Evolutionary conservation across 2,888 invertebrate genomes (phyloP).

Genomic region (Cerceris rybyensis): DNA sequence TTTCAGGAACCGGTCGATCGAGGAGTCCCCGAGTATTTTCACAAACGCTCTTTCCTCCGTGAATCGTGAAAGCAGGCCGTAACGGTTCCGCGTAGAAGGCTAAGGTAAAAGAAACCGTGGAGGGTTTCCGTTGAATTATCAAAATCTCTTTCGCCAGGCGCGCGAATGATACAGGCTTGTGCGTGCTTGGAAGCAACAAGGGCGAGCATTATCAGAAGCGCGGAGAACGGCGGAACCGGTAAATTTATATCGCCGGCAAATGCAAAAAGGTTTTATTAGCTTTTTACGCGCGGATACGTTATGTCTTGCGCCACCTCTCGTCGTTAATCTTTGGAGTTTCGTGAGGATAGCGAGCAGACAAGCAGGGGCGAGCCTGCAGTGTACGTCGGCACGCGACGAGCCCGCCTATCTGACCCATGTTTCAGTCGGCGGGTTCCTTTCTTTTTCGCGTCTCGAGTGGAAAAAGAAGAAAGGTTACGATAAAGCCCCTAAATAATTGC

Average conservation of each 20-base stretch:
- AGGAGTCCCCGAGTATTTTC: too few relatives aligned
- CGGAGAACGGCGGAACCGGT: conserved; percentile 64
- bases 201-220: conserved; percentile 63
- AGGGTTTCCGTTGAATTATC: conserved; percentile 45
- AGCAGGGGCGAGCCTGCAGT: conserved; percentile 70
- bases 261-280: conserved; percentile 78
- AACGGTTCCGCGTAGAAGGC: neutral
- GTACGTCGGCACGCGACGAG: conserved; percentile 78
- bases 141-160: conserved; percentile 35
- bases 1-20: too few relatives aligned
- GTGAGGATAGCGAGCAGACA: conserved; percentile 77
- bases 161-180: conserved; percentile 42
- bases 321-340: conserved; percentile 79
- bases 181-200: conserved; percentile 64
- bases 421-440: conserved; percentile 73
- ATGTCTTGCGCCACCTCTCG: conserved; percentile 78
- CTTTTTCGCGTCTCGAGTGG: conserved; percentile 71
- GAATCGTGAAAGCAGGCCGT: neutral
- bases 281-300: conserved; percentile 76
- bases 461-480: conserved; percentile 73
- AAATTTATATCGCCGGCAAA: conserved; percentile 68
- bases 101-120: neutral
- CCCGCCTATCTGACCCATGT: conserved; percentile 78
- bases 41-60: neutral
- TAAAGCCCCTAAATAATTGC: conserved; percentile 78